Evolutionary conservation across 1,140 invertebrate species (phyloP), one percentile per base, ranked within the genome.

Genomic region (Drosophila insularis): DNA sequence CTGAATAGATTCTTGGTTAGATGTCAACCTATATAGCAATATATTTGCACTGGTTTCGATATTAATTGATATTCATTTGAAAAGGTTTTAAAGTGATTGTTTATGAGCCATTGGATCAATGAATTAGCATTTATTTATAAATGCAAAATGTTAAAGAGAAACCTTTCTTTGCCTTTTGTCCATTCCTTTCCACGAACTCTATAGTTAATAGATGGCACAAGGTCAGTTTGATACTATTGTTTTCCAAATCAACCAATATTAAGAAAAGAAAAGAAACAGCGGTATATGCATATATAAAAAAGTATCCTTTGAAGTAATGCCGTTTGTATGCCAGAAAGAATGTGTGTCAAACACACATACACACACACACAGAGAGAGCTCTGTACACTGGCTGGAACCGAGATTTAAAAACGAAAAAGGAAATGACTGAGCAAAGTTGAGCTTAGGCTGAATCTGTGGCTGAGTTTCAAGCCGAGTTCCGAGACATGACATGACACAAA

Each of bases 221-320:
- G 55, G 55, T 58, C 31, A 58, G 31, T 19, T 58, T 10, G 31
- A 17, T 17, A 37, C 55, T 58, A 58, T 58, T 58, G 55, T 58
- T 58, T 58, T 50, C 43, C 11, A 50, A 50, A 50, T 32, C 27
- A 35, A 31, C 13, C 23, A 14, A n/a, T 32, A 32, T 27, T 5
- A 8, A 31, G 21, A 27, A 27, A 8, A 8, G 27, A 31, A 56
- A 56, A 32, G 7, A 46, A 46, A 8, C 43, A 46, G 43, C 43
- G 43, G 43, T 46, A 46, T 46, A 46, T 46, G 17, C 43, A 46
- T 46, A 46, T 19, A 46, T 21, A 19, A 46, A 46, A 21, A 50
- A 10, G 67, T 73, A 40, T 84, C 76, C 82, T 87, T 89, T 87
- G 82, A 86, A 89, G 80, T 89, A 68, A 50, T 14, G 75, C 79